A percentile compares a stretch with the other conserved stretches of the same genome.
Evolutionary conservation across 2,888 invertebrate genomes (phyloP).

Genomic region (Lasioglossum oenotherae): DNA sequence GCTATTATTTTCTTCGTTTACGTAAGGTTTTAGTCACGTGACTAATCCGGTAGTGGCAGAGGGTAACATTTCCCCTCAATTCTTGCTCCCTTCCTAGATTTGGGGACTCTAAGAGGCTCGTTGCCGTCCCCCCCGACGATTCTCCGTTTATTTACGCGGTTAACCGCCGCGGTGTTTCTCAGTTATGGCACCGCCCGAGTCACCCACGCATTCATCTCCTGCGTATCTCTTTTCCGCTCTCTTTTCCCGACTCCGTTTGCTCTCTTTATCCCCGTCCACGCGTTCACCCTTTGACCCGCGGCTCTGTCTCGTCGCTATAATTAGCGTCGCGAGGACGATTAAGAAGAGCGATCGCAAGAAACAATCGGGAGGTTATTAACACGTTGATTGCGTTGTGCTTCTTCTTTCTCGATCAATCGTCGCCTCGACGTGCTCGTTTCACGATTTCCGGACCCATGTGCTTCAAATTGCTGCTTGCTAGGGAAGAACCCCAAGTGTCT

Average conservation of each 20-base stretch:
- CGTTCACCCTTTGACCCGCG: conserved; percentile 48
- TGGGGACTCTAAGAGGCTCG: neutral
- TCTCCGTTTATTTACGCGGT: neutral
- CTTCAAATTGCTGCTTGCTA: no score
- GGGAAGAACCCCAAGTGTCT: no score
- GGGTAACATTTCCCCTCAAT: no score
- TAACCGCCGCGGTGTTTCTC: neutral
- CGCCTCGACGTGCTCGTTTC: no score
- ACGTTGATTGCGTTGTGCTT: conserved; percentile 33
- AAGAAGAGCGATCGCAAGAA: neutral
- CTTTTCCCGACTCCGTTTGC: conserved; percentile 8
- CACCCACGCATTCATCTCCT: conserved; percentile 18
- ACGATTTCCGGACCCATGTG: no score
- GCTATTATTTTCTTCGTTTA: no score
- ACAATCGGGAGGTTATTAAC: conserved; percentile 52
- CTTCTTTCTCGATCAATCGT: neutral
- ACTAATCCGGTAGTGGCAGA: no score
- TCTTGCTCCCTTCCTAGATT: no score
- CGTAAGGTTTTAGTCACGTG: no score
- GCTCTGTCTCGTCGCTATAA: conserved; percentile 41
- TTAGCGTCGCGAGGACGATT: conserved; percentile 41
- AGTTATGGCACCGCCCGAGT: neutral
- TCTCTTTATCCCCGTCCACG: conserved; percentile 13
- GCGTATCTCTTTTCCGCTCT: conserved; percentile 31
- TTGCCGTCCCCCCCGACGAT: neutral